phyloP scores from a whole-genome alignment of 2,113 vertebrate species.

The Hirundichthys speculiger region DNA sequence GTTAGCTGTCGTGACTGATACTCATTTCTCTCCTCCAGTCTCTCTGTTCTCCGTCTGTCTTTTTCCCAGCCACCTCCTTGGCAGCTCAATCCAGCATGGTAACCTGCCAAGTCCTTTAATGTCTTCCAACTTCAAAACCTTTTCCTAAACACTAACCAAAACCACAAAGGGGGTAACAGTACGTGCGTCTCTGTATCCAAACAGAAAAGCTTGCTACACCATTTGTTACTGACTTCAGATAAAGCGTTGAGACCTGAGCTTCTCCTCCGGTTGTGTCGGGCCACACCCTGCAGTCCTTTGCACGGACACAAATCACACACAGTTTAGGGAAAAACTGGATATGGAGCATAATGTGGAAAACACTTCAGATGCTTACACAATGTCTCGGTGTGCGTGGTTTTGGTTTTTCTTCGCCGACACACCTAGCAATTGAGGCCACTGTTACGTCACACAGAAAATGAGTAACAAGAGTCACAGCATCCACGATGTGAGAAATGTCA shows the following conservation, averaged over 20 bases:
- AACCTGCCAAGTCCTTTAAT: slow-evolving; percentile 29
- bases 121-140: slow-evolving; percentile 14
- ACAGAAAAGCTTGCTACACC: background rate
- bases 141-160: slow-evolving; percentile 24
- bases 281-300: slow-evolving; percentile 56
- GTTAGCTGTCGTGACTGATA: slow-evolving; percentile 39
- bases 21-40: slow-evolving; percentile 14
- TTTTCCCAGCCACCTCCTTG: slow-evolving; percentile 40
- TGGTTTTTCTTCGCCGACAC: slow-evolving; percentile 4
- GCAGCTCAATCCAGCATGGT: slow-evolving; percentile 22
- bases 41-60: slow-evolving; percentile 36
- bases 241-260: slow-evolving; percentile 16
- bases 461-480: background rate
- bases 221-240: background rate
- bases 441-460: background rate
- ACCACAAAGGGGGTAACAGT: slow-evolving; percentile 12
- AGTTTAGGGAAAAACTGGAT: slow-evolving; percentile 19
- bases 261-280: slow-evolving; percentile 2
- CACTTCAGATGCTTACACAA: slow-evolving; percentile 1
- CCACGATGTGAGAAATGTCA: slow-evolving; percentile 30
- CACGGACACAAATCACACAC: slow-evolving; percentile 13
- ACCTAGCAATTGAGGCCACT: slow-evolving; percentile 13
- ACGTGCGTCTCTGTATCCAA: slow-evolving; percentile 20
- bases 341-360: slow-evolving; percentile 23
- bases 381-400: background rate